Conservation (phyloP, 2,113 vertebrate species). For the Mesocricetus auratus region DNA sequence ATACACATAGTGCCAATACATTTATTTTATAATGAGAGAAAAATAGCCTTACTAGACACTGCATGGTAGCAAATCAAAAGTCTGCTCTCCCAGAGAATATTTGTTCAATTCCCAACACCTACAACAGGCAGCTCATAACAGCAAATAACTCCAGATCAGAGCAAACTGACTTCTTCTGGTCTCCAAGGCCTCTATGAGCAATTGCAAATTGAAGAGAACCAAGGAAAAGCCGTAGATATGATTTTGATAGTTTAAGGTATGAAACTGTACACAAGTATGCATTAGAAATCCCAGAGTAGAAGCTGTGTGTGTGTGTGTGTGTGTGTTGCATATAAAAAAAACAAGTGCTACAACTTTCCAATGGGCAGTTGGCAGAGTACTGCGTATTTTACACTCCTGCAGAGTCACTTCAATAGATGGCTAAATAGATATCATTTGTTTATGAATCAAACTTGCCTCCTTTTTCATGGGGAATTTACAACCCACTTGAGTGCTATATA, state of each 20-base stretch:
- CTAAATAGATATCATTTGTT: neutral
- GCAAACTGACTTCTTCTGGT: neutral
- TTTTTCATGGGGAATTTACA: neutral
- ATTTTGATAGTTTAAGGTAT: neutral
- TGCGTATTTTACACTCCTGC: neutral
- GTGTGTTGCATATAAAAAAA: neutral
- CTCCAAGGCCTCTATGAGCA: neutral
- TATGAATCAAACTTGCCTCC: neutral
- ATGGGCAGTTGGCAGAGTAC: neutral
- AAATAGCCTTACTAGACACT: neutral
- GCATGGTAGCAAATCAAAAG: neutral
- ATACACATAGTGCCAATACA: neutral
- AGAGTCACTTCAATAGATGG: neutral
- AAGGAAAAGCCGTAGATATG: neutral
- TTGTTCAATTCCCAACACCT: neutral
- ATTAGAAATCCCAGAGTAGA: neutral
- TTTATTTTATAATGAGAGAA: neutral
- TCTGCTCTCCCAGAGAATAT: neutral
- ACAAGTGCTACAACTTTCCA: neutral
- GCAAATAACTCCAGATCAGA: neutral
- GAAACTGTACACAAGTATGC: neutral
- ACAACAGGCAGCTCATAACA: neutral
- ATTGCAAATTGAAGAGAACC: neutral
- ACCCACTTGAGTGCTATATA: neutral
- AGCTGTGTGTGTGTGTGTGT: neutral